These are phyloP conservation scores for Rutpela maculata DNA, from an alignment of 2,888 invertebrate genomes.

Conservation along the genomic window DNA sequence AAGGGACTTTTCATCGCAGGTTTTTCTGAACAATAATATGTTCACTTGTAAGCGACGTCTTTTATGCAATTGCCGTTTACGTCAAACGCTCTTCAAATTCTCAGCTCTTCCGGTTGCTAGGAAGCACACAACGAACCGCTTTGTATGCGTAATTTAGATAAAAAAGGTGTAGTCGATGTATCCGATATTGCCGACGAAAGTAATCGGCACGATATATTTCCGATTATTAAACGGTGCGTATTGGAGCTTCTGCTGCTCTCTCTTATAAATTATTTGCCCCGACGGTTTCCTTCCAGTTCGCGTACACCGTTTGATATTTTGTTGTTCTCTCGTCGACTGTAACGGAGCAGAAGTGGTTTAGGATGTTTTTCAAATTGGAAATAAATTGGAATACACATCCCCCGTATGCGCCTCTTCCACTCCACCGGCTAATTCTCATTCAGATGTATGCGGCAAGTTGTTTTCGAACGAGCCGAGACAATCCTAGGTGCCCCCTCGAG, in stretches of 20 bases:
- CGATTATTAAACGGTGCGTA: slow-evolving; percentile 7
- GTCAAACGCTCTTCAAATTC: not conserved
- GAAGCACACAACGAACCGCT: not conserved
- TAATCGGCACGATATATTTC: slow-evolving; percentile 3
- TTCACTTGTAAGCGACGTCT: not conserved
- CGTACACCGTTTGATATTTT: slow-evolving; percentile 1
- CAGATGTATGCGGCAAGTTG: slow-evolving; percentile 3
- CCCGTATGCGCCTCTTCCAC: not conserved
- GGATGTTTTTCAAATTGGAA: slow-evolving; percentile 7
- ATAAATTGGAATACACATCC: slow-evolving; percentile 7
- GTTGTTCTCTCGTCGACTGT: slow-evolving; percentile 7
- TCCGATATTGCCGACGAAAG: not conserved
- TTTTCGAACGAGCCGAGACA: slow-evolving; percentile 3
- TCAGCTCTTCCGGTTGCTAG: not conserved
- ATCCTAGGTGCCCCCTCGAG: not conserved
- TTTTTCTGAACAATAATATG: no score
- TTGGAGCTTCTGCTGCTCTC: slow-evolving; percentile 7
- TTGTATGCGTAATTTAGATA: not conserved
- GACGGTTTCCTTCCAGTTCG: not conserved
- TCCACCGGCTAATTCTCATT: not conserved
- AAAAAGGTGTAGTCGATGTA: not conserved
- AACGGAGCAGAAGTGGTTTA: not conserved
- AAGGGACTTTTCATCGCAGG: no score
- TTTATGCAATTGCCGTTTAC: not conserved
- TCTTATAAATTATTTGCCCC: not conserved